Conservation (phyloP, 2,113 vertebrate species). For the Festucalex cinctus region DNA sequence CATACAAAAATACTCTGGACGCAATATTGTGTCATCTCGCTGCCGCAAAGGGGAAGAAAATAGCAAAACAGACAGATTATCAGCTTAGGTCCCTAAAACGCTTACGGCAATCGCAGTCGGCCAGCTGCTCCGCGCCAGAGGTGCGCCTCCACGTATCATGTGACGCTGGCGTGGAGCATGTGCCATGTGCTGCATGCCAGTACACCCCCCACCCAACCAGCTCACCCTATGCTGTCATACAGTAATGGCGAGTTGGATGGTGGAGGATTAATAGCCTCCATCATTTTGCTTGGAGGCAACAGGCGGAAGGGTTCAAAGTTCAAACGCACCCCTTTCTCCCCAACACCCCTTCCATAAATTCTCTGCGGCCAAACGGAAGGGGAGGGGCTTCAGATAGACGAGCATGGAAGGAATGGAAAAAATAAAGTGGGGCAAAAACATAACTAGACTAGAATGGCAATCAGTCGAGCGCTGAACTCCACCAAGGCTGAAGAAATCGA, state of each 20-base stretch:
- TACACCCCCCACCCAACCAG: constrained; percentile 7
- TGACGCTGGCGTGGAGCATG: constrained; percentile 16
- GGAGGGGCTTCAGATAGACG: constrained; percentile 19
- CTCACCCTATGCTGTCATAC: constrained; percentile 17
- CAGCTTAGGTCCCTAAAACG: constrained; percentile 60
- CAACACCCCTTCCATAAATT: constrained; percentile 22
- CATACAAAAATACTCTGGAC: not conserved
- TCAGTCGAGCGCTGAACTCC: not conserved
- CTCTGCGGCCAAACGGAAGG: constrained; percentile 26
- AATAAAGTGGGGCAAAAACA: constrained; percentile 16
- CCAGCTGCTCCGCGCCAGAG: constrained; percentile 37
- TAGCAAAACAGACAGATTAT: constrained; percentile 66
- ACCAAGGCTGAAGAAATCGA: too few relatives aligned
- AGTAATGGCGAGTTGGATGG: not conserved
- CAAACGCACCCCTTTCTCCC: constrained; percentile 3
- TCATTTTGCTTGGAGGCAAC: constrained; percentile 40
- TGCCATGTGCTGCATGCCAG: constrained; percentile 16
- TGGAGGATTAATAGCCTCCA: not conserved
- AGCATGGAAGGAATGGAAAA: constrained; percentile 6
- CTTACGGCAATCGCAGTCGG: constrained; percentile 40
- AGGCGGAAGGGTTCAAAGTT: constrained; percentile 23
- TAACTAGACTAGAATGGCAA: constrained; percentile 5
- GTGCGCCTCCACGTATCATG: constrained; percentile 22
- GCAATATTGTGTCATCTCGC: constrained; percentile 20
- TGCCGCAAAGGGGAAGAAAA: constrained; percentile 45